Conservation (phyloP, 2,888 invertebrate genomes). For the Drosophila setosimentum region DNA sequence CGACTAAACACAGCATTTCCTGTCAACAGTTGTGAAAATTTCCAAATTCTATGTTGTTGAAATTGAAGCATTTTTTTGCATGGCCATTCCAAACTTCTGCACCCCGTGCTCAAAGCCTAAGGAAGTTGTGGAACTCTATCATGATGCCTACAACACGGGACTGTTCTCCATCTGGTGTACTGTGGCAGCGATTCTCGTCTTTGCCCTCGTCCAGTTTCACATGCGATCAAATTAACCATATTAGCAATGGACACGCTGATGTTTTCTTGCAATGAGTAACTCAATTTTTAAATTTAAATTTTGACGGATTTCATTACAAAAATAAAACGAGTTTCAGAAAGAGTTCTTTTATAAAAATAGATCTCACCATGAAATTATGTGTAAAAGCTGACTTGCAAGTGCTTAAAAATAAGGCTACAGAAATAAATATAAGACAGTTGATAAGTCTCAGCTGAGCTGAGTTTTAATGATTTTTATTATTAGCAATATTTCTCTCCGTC, state of each 20-base stretch:
- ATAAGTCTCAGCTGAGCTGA: neutral
- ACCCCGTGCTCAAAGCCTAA: neutral
- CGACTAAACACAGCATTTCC: slow-evolving; percentile 10
- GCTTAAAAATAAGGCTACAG: neutral
- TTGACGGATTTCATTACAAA: neutral
- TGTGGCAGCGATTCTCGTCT: slow-evolving; percentile 34
- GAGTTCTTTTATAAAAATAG: neutral
- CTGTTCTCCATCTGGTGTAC: slow-evolving; percentile 35
- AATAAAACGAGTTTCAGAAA: neutral
- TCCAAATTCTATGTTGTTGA: slow-evolving; percentile 15
- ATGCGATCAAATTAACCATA: neutral
- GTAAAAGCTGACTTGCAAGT: neutral
- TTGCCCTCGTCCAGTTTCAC: slow-evolving; percentile 21
- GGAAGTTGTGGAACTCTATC: slow-evolving; percentile 56
- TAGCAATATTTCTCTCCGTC: neutral
- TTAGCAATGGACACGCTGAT: neutral
- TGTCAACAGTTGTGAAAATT: slow-evolving; percentile 4
- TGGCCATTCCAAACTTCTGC: slow-evolving; percentile 11
- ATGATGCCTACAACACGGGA: slow-evolving; percentile 43
- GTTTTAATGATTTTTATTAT: neutral
- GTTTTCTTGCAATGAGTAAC: neutral
- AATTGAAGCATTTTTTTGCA: slow-evolving; percentile 5
- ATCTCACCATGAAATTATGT: neutral
- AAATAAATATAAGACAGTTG: no score
- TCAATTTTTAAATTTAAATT: neutral